A percentile compares a stretch with the other conserved stretches of the same genome.
Conservation (phyloP, 2,888 invertebrate genomes). For the Ceramica pisi region DNA sequence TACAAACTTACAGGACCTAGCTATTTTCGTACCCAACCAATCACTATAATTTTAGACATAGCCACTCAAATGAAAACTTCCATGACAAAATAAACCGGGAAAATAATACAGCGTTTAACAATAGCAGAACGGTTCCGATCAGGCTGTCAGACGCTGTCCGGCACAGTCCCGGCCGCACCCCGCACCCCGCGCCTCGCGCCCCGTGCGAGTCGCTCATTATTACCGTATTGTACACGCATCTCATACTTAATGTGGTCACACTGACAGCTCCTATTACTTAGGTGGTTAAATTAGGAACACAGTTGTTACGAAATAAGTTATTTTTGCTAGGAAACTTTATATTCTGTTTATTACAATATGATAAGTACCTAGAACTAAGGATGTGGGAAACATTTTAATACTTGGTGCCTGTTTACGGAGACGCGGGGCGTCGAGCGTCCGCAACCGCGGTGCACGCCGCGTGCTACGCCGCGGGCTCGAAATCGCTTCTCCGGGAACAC, state of each 20-base stretch:
- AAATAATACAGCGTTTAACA: conserved; percentile 8
- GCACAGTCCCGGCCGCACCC: conserved; percentile 23
- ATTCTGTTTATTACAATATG: no score
- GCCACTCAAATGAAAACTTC: background rate
- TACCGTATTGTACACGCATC: conserved; percentile 18
- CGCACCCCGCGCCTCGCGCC: background rate
- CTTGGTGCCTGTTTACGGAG: no score
- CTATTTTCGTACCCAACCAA: background rate
- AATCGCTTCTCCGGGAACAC: no score
- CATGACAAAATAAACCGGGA: conserved; percentile 6
- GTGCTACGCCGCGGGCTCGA: no score
- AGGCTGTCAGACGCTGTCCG: conserved; percentile 36
- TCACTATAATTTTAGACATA: background rate
- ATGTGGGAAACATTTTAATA: no score
- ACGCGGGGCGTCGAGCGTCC: no score
- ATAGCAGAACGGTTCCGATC: conserved; percentile 8
- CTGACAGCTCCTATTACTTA: background rate
- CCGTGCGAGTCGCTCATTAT: conserved; percentile 13
- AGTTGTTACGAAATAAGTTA: background rate
- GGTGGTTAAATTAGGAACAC: background rate
- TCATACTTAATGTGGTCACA: background rate
- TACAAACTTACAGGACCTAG: no score
- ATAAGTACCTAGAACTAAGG: no score
- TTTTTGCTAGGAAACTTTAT: background rate
- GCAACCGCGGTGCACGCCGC: no score